Evolutionary conservation across 2,113 vertebrate species (phyloP), one percentile per base, ranked within the genome.

Genomic region (Heliornis fulica): DNA sequence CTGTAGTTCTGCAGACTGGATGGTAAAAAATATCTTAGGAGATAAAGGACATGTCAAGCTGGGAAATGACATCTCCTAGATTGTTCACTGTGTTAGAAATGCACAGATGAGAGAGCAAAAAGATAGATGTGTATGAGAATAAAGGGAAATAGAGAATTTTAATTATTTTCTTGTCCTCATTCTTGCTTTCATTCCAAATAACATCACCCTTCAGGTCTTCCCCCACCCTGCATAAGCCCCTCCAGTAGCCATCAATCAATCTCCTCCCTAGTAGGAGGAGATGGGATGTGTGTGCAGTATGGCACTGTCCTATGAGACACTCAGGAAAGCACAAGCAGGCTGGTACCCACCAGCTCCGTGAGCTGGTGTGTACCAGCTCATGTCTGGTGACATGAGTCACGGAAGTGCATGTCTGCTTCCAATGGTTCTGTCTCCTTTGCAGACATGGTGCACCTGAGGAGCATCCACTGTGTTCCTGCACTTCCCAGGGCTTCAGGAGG

Each of bases 151-250:
- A 11, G 13, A 83, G 66, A 70, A 56, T 60, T 86, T 59, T 6
- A 59, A 64, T 63, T 11, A 18, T 60, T 83, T 87, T 36, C 29
- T 22, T 70, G 40, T 19, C 50, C 26, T 69, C 0, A 1, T 59
- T 45, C 29, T 51, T 48, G 54, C 60, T 83, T 75, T 83, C 48
- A 50, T 26, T 19, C 15, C 15, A 8, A 57, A 57, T 25, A 85
- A 70, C 3, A 4, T n/a, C 7, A 1, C 7, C 4, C 7, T 81
- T 28, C 18, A 2, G 7, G 16, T 72, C 20, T 59, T 10, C 13
- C 40, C 9, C n/a, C n/a, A n/a, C 66, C 53, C 56, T 36, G 13
- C 15, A 18, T 34, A 11, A 89, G 17, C 3, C 31, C 41, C 45
- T 45, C 45, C n/a, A n/a, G n/a, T n/a, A n/a, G n/a, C n/a, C n/a